These are phyloP conservation scores for Spea multiplicata DNA, from an alignment of 2,113 vertebrate genomes.

Conservation along the genomic window DNA sequence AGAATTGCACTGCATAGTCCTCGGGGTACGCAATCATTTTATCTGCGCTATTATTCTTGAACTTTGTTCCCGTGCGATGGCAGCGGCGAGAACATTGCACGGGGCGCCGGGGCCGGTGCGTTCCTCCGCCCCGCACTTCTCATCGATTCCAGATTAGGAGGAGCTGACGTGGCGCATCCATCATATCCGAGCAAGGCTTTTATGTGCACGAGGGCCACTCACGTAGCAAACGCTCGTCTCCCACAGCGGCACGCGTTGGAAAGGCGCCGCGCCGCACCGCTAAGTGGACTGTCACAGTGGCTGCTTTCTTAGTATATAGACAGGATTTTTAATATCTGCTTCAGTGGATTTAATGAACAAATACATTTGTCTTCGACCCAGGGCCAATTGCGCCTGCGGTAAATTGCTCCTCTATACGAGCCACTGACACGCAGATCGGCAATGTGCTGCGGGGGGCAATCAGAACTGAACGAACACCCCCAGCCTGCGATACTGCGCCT, in stretches of 20 bases:
- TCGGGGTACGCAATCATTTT: slow-evolving; percentile 30
- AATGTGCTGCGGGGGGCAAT: too few relatives aligned
- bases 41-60: slow-evolving; percentile 30
- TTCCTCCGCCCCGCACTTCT: slow-evolving; percentile 29
- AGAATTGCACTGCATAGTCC: slow-evolving; percentile 35
- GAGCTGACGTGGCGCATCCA: slow-evolving; percentile 82
- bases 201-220: slow-evolving; percentile 85
- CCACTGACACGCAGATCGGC: too few relatives aligned
- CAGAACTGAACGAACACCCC: too few relatives aligned
- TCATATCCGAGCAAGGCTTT: slow-evolving; percentile 95
- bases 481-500: too few relatives aligned
- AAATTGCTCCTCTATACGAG: too few relatives aligned
- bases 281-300: slow-evolving; percentile 82
- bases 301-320: slow-evolving; percentile 78
- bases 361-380: background rate
- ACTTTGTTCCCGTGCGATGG: slow-evolving; percentile 4
- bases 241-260: slow-evolving; percentile 80
- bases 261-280: slow-evolving; percentile 80
- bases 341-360: slow-evolving; percentile 56
- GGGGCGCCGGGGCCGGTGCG: background rate
- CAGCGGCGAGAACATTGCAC: slow-evolving; percentile 13
- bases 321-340: slow-evolving; percentile 84
- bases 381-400: too few relatives aligned
- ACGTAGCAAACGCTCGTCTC: slow-evolving; percentile 93
- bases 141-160: slow-evolving; percentile 46